A percentile compares a stretch with the other conserved stretches of the same genome.
These are phyloP conservation scores for Ichneumon xanthorius DNA, from an alignment of 2,888 invertebrate species.

Conservation along the genomic window DNA sequence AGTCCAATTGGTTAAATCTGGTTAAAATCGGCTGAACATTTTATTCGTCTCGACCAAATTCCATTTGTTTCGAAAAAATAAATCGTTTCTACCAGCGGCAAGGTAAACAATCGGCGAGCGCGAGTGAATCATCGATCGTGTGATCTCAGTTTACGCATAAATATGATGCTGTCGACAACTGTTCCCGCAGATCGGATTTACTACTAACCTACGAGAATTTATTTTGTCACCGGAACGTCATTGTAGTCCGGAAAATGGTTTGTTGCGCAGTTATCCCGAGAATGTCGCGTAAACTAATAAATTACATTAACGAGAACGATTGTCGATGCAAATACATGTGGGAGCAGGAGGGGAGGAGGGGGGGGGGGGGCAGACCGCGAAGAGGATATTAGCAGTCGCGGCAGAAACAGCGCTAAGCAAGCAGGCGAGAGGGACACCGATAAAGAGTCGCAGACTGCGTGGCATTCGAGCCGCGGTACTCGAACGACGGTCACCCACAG, in stretches of 20 bases:
- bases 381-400: conserved; percentile 47
- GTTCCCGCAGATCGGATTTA: conserved; percentile 37
- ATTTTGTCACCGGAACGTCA: conserved; percentile 33
- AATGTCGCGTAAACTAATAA: conserved; percentile 14
- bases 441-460: conserved; percentile 74
- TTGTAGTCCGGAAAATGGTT: conserved; percentile 41
- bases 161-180: no score
- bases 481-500: conserved; percentile 30
- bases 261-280: conserved; percentile 57
- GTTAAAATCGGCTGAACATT: no score
- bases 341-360: conserved; percentile 13
- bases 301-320: conserved; percentile 40
- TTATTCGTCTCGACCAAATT: no score
- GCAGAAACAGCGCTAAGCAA: conserved; percentile 43
- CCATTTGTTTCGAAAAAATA: no score
- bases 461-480: conserved; percentile 67
- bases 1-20: no score
- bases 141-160: no score
- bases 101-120: no score
- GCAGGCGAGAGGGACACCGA: conserved; percentile 59
- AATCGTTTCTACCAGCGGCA: no score
- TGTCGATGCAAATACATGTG: conserved; percentile 20
- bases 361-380: background rate
- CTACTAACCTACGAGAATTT: conserved; percentile 32
- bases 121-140: no score